These are phyloP conservation scores for Cichlasoma orientale DNA, from an alignment of 2,797 vertebrate species.

Conservation along the genomic window DNA sequence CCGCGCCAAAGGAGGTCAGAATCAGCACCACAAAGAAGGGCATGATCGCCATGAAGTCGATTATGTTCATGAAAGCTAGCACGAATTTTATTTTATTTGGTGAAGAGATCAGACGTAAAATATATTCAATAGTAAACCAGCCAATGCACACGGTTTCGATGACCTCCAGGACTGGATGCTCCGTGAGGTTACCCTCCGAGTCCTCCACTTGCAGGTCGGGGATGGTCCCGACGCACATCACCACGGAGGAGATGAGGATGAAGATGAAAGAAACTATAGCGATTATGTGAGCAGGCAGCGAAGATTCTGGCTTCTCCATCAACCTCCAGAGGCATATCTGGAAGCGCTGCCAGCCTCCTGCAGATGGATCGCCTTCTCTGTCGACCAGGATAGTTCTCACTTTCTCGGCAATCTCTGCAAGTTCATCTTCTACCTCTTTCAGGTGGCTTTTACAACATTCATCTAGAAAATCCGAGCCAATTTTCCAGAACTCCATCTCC, in stretches of 20 bases:
- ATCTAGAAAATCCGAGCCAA: slow-evolving; percentile 88
- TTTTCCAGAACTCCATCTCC: slow-evolving; percentile 98
- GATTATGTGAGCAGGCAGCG: slow-evolving; percentile 86
- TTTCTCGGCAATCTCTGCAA: slow-evolving; percentile 92
- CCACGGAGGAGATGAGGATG: slow-evolving; percentile 91
- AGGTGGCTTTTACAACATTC: slow-evolving; percentile 91
- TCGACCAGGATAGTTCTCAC: slow-evolving; percentile 92
- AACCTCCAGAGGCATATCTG: slow-evolving; percentile 91
- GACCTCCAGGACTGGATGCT: slow-evolving; percentile 91
- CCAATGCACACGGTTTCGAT: slow-evolving; percentile 95
- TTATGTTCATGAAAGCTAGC: slow-evolving; percentile 94
- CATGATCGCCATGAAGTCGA: slow-evolving; percentile 95
- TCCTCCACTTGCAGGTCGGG: slow-evolving; percentile 92
- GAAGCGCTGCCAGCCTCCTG: slow-evolving; percentile 85
- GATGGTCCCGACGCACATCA: slow-evolving; percentile 96
- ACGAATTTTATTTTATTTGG: slow-evolving; percentile 90
- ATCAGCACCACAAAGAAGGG: slow-evolving; percentile 94
- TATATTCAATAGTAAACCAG: slow-evolving; percentile 96
- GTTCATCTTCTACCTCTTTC: slow-evolving; percentile 89
- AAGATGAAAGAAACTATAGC: slow-evolving; percentile 94
- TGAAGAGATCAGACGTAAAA: slow-evolving; percentile 89
- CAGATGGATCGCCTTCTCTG: slow-evolving; percentile 84
- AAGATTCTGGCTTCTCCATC: slow-evolving; percentile 97
- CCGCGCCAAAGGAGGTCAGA: slow-evolving; percentile 89
- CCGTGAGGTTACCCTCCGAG: slow-evolving; percentile 84